Percentiles rank a stretch among this genome's conserved stretches.
Conservation (phyloP, 2,888 invertebrate genomes). For the Lamellibrachia columna region DNA sequence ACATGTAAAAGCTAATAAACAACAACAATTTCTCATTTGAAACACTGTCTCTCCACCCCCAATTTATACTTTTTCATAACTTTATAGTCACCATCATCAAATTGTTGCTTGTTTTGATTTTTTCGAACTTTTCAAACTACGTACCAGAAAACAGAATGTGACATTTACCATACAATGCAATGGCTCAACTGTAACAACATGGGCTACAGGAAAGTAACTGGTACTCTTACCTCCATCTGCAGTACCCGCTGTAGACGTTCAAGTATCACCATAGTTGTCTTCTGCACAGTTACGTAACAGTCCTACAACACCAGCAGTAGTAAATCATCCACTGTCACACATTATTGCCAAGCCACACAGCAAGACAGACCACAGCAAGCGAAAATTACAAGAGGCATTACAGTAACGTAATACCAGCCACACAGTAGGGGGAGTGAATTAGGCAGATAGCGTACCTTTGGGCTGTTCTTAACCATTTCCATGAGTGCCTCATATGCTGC, state of each 20-base stretch:
- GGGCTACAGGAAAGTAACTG: neutral
- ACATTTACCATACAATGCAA: neutral
- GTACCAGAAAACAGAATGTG: no score
- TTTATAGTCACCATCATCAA: neutral
- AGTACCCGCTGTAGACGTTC: constrained; percentile 92
- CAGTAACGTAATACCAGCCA: neutral
- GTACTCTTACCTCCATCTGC: constrained; percentile 80
- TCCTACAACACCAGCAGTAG: constrained; percentile 69
- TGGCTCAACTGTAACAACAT: neutral
- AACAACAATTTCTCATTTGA: neutral
- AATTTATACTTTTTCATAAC: neutral
- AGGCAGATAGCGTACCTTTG: constrained; percentile 69
- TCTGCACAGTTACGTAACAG: constrained; percentile 95
- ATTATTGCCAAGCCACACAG: neutral
- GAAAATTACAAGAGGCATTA: neutral
- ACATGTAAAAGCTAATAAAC: neutral
- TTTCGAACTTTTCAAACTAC: no score
- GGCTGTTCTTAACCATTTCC: constrained; percentile 99
- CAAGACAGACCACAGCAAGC: neutral
- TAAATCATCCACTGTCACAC: neutral
- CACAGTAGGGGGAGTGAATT: neutral
- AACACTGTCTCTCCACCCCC: neutral
- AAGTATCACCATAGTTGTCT: constrained; percentile 94
- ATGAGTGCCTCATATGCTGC: constrained; percentile 99
- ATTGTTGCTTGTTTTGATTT: no score